Percentiles rank a stretch among this genome's conserved stretches.
phyloP scores from a whole-genome alignment of 2,888 invertebrate genomes.

The Pomacea canaliculata region DNA sequence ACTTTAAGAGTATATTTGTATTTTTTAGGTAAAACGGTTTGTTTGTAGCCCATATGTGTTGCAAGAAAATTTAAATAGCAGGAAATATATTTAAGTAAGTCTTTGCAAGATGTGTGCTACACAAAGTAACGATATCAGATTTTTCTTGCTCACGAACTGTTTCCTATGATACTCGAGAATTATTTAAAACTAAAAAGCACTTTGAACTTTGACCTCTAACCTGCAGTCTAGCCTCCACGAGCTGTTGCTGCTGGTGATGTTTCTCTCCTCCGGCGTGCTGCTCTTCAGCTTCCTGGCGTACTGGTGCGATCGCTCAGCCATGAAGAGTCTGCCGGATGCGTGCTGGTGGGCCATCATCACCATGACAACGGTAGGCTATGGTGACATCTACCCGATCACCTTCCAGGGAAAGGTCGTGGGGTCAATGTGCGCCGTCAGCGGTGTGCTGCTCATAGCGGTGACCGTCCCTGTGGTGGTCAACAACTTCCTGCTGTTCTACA shows the following conservation, averaged over 20 bases:
- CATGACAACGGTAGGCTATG: conserved; percentile 65
- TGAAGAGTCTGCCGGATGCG: conserved; percentile 54
- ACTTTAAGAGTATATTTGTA: no score
- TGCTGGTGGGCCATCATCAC: conserved; percentile 63
- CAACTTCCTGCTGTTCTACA: conserved; percentile 58
- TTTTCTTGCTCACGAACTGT: no score
- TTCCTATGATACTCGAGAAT: no score
- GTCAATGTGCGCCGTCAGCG: conserved; percentile 49
- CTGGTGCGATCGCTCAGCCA: conserved; percentile 47
- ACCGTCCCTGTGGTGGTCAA: conserved; percentile 62
- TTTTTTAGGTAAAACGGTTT: no score
- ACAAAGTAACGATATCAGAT: no score
- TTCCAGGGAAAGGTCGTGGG: conserved; percentile 49
- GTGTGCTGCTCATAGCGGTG: conserved; percentile 55
- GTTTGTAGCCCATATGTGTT: no score
- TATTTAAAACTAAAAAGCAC: no score
- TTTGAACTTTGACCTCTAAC: no score
- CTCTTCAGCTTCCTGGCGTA: conserved; percentile 56
- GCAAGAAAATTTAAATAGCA: no score
- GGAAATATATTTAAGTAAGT: no score
- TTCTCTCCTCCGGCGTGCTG: conserved; percentile 23
- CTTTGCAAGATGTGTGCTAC: no score
- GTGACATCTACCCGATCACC: conserved; percentile 52
- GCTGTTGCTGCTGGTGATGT: conserved; percentile 27
- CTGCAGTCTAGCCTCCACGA: conserved; percentile 3